Base-by-base conservation (phyloP, 2,113 vertebrate species). In the Phocoena sinus region DNA sequence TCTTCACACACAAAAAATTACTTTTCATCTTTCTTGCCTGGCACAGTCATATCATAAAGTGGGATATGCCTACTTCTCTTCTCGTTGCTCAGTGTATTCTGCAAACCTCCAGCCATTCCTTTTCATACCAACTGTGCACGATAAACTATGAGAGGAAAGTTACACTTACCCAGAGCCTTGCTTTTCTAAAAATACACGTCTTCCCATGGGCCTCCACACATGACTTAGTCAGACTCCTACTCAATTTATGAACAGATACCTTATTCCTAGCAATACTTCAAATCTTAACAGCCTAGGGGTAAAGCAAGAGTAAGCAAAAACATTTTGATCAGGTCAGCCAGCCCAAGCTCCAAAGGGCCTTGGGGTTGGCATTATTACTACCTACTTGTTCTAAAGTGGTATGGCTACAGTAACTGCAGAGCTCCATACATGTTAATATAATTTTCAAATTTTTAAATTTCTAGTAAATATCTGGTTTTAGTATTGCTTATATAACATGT, bases 111-210 rank as follows among this genome's bases (percentile, higher is more conserved):
- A 97, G 38, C 14, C 86, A 91, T 91, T 96, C 26, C 63, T 97
- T 95, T 94, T 93, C 68, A 73, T 47, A 91, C 1, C 47, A 94
- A 89, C 53, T 73, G 18, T 73, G 67, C 47, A 67, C 47, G 47
- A 89, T 80, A 93, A 88, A 82, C 33, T 28, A 7, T n/a, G 86
- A 79, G n/a, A 91, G 56, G 56, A 87, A 96, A 56, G 41, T 44
- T 65, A 84, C 5, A 95, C 65, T 89, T 80, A 93, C 38, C n/a
- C 26, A 71, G 56, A 89, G 62, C 6, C 81, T 82, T 77, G 33
- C 60, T 96, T 96, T 26, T 85, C 71, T 95, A 88, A 96, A 97
- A 97, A 82, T 67, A 93, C 31, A 68, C 5, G 31, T 62, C 68
- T 96, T 95, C 74, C 13, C n/a, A 87, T 56, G 70, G 70, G n/a